phyloP scores from a whole-genome alignment of 2,113 vertebrate genomes.

The Ia io region DNA sequence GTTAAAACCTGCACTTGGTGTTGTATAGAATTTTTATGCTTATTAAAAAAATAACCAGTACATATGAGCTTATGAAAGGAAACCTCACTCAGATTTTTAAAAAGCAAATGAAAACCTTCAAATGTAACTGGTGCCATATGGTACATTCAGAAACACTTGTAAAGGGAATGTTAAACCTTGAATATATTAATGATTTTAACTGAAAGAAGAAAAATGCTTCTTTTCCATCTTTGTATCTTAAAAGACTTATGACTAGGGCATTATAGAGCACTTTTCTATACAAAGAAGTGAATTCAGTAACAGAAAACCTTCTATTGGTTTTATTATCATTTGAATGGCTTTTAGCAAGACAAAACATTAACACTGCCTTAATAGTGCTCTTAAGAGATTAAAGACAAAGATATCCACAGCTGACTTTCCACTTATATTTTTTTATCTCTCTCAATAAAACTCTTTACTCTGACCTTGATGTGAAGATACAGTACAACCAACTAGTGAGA shows the following conservation, averaged over 20 bases:
- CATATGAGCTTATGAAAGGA: constrained; percentile 72
- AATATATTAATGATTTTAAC: constrained; percentile 77
- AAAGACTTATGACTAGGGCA: constrained; percentile 56
- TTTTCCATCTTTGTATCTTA: constrained; percentile 63
- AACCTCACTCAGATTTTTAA: constrained; percentile 73
- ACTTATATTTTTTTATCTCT: neutral
- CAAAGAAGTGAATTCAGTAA: constrained; percentile 36
- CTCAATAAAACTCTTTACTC: constrained; percentile 7
- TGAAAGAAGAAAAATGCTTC: constrained; percentile 31
- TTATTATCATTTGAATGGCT: constrained; percentile 15
- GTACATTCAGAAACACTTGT: constrained; percentile 73
- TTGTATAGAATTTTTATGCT: constrained; percentile 69
- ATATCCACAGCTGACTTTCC: constrained; percentile 14
- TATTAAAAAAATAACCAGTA: constrained; percentile 76
- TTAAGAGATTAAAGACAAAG: constrained; percentile 5
- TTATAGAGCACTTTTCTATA: constrained; percentile 1
- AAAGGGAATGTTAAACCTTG: constrained; percentile 76
- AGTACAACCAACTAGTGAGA: neutral
- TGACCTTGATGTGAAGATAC: constrained; percentile 32
- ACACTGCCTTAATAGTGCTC: neutral
- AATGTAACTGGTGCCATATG: constrained; percentile 76
- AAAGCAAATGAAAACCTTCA: constrained; percentile 78
- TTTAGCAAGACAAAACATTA: constrained; percentile 46
- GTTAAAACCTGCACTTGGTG: constrained; percentile 71
- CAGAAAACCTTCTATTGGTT: constrained; percentile 6